Percentiles rank a stretch among this genome's conserved stretches.
These are phyloP conservation scores for Scalopus aquaticus DNA, from an alignment of 2,113 vertebrate genomes.

Conservation along the genomic window DNA sequence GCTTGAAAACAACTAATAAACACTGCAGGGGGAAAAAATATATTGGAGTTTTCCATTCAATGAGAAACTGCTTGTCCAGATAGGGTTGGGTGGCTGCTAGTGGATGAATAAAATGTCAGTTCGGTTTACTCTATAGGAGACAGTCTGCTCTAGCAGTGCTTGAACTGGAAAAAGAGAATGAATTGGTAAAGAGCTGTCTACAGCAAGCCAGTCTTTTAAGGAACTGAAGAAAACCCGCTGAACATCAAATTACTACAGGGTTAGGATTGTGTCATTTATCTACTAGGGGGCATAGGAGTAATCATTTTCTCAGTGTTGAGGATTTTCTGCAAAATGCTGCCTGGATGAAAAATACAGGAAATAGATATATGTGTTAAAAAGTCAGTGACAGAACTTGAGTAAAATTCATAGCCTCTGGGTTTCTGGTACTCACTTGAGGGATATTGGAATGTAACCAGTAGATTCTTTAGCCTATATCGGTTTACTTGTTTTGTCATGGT, in stretches of 20 bases:
- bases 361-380: background rate
- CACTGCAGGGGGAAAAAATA: background rate
- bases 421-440: background rate
- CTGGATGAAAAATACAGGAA: background rate
- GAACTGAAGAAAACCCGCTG: background rate
- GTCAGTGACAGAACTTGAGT: background rate
- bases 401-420: background rate
- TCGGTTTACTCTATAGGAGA: constrained; percentile 62
- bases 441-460: background rate
- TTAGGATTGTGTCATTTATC: background rate
- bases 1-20: constrained; percentile 82
- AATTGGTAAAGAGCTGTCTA: constrained; percentile 60
- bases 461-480: background rate
- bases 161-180: constrained; percentile 58
- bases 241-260: background rate
- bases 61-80: constrained; percentile 77
- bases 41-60: constrained; percentile 64
- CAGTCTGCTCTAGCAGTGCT: constrained; percentile 74
- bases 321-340: background rate
- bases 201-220: constrained; percentile 56
- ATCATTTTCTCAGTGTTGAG: constrained; percentile 9
- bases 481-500: background rate
- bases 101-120: constrained; percentile 76
- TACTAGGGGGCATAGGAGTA: background rate
- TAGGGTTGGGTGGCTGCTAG: constrained; percentile 80